A percentile compares a stretch with the other conserved stretches of the same genome.
Conservation (phyloP, 1,140 invertebrate species). For the Orussus abietinus region DNA sequence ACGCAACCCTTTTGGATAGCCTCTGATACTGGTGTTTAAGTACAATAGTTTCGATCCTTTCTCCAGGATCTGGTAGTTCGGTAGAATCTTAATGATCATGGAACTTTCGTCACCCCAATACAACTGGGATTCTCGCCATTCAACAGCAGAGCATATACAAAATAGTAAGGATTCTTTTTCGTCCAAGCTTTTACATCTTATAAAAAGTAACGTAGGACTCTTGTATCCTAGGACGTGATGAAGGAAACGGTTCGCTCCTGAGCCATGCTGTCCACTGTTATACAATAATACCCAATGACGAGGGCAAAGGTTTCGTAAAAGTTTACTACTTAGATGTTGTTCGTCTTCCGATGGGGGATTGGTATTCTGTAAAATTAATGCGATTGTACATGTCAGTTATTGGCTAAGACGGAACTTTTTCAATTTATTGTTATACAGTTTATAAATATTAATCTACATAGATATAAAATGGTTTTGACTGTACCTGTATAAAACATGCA, state of each 20-base stretch:
- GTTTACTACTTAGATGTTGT: constrained; percentile 40
- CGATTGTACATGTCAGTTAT: not conserved
- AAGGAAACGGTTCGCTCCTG: constrained; percentile 81
- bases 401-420: constrained; percentile 3
- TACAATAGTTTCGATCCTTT: constrained; percentile 74
- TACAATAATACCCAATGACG: constrained; percentile 84
- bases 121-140: constrained; percentile 81
- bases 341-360: constrained; percentile 35
- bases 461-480: constrained; percentile 5
- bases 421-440: not conserved
- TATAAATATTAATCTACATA: constrained; percentile 5
- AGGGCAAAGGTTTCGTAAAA: constrained; percentile 51
- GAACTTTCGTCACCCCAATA: constrained; percentile 80
- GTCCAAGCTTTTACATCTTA: constrained; percentile 53
- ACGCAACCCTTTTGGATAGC: constrained; percentile 78
- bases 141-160: constrained; percentile 72
- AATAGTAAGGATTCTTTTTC: constrained; percentile 62
- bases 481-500: constrained; percentile 60
- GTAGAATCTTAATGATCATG: constrained; percentile 73
- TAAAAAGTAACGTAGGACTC: constrained; percentile 76
- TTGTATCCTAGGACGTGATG: constrained; percentile 83
- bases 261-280: constrained; percentile 76
- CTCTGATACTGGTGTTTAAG: constrained; percentile 77
- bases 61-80: constrained; percentile 68
- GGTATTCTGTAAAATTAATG: constrained; percentile 31